phyloP scores from a whole-genome alignment of 2,888 invertebrate genomes.

The Argyra leucocephala region DNA sequence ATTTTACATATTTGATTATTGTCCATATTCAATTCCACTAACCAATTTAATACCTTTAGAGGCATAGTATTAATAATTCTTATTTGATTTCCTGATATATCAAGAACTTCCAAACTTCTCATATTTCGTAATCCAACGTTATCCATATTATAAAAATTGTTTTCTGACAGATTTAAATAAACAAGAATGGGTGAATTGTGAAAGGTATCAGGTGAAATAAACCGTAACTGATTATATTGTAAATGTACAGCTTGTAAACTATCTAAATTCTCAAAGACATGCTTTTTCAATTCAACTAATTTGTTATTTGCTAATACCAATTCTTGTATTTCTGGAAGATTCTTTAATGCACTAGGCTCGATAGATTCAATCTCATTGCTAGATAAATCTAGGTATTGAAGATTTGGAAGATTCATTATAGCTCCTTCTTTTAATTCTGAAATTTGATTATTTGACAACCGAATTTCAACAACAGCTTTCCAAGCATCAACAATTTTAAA shows the following conservation, averaged over 20 bases:
- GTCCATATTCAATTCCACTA: slow-evolving; percentile 77
- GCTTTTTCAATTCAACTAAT: slow-evolving; percentile 63
- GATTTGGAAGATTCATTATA: slow-evolving; percentile 58
- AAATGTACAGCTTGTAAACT: slow-evolving; percentile 56
- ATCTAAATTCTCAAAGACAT: slow-evolving; percentile 66
- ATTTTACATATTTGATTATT: slow-evolving; percentile 74
- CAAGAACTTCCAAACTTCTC: slow-evolving; percentile 72
- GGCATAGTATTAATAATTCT: slow-evolving; percentile 59
- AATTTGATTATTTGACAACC: slow-evolving; percentile 65
- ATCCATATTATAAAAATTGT: slow-evolving; percentile 64
- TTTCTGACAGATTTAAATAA: slow-evolving; percentile 73
- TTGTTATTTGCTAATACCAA: slow-evolving; percentile 63
- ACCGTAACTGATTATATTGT: slow-evolving; percentile 68
- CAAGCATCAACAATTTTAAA: slow-evolving; percentile 61
- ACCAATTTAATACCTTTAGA: slow-evolving; percentile 67
- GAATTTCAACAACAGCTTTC: slow-evolving; percentile 59
- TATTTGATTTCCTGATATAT: slow-evolving; percentile 71
- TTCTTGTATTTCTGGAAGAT: slow-evolving; percentile 58
- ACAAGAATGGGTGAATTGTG: slow-evolving; percentile 67
- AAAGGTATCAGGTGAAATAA: slow-evolving; percentile 65
- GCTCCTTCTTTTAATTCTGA: slow-evolving; percentile 59
- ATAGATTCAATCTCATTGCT: slow-evolving; percentile 69
- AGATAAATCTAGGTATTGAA: slow-evolving; percentile 68
- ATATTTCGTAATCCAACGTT: slow-evolving; percentile 60
- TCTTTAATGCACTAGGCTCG: slow-evolving; percentile 61